These are phyloP conservation scores for Amphiprion ocellaris DNA, from an alignment of 2,113 vertebrate species.

Conservation along the genomic window DNA sequence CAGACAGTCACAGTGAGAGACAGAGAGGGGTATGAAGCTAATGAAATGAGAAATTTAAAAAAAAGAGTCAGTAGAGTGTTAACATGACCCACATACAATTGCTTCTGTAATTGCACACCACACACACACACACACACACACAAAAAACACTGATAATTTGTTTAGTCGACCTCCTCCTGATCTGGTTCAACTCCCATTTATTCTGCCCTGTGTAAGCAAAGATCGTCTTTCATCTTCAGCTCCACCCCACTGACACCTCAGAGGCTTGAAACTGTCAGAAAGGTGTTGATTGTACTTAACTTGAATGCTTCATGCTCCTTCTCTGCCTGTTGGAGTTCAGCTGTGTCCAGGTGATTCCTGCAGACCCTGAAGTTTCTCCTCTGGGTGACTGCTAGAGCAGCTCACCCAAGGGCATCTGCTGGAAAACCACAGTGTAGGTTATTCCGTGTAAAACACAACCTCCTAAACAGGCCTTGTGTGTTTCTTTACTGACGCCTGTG, in stretches of 20 bases:
- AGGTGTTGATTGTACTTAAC: slow-evolving; percentile 45
- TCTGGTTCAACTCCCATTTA: slow-evolving; percentile 48
- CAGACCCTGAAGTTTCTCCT: slow-evolving; percentile 1
- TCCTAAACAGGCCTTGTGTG: slow-evolving; percentile 29
- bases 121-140: too few species aligned
- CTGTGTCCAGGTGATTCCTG: slow-evolving; percentile 15
- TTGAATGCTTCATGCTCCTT: slow-evolving; percentile 29
- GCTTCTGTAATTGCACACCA: slow-evolving; percentile 29
- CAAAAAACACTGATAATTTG: slow-evolving; percentile 2
- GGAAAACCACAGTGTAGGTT: slow-evolving; percentile 25
- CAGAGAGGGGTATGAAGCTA: slow-evolving; percentile 37
- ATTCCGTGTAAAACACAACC: slow-evolving; percentile 28
- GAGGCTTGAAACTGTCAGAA: slow-evolving; percentile 18
- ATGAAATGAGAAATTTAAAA: slow-evolving; percentile 43
- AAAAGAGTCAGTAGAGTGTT: slow-evolving; percentile 25
- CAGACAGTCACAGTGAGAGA: slow-evolving; percentile 35
- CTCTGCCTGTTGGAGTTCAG: slow-evolving; percentile 9
- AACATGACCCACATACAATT: slow-evolving; percentile 52
- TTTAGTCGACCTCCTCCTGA: slow-evolving; percentile 39
- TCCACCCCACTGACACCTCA: slow-evolving; percentile 19
- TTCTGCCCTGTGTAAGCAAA: slow-evolving; percentile 16
- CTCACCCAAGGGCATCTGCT: slow-evolving; percentile 19
- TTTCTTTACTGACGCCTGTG: background rate
- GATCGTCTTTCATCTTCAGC: slow-evolving; percentile 39
- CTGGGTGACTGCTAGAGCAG: slow-evolving; percentile 7